Evolutionary conservation across 1,140 invertebrate species (phyloP), one percentile per base, ranked within the genome.

Genomic region (Lamellibrachia luymesi): DNA sequence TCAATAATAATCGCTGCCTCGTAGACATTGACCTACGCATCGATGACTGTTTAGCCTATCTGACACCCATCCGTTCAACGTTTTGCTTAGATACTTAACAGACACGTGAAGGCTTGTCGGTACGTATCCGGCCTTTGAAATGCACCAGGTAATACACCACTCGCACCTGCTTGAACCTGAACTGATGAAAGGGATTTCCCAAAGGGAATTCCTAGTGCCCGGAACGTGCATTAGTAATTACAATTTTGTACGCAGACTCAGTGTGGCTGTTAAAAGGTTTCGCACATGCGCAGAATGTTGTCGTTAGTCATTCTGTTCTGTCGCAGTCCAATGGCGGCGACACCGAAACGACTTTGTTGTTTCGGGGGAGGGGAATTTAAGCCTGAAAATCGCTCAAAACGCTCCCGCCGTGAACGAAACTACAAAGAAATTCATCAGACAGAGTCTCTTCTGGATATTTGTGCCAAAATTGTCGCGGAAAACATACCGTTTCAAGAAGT

Each of bases 401-500:
- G 93, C 50, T 52, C 93, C 90, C 92, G 91, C 92, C 94, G 93
- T 94, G 95, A 95, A 94, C 93, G 94, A 56, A 96, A 95, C 95
- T 95, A 94, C 94, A 94, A 95, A 94, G 94, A 94, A 94, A 93
- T 94, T 92, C 94, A 95, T 95, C 95, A 95, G 94, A 95, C 96
- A 93, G 97, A 97, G 93, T 96, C 97, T 91, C 97, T 98, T 94
- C 97, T 98, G 94, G 98, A 98, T 96, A 97, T 98, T 94, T 97
- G 97, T 95, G 98, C 98, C 94, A 98, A 98, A 97, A 97, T 98
- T 94, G 98, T 98, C 93, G 98, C 98, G 94, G 97, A 98, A 96
- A 97, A 97, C 95, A 97, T 98, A 93, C 98, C 98, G 92, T 98
- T 98, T 96, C 98, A 98, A 96, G 97, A 97, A 94, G 98, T 98